Evolutionary conservation across 2,888 invertebrate species (phyloP).

Genomic region (Pediacus dermestoides): DNA sequence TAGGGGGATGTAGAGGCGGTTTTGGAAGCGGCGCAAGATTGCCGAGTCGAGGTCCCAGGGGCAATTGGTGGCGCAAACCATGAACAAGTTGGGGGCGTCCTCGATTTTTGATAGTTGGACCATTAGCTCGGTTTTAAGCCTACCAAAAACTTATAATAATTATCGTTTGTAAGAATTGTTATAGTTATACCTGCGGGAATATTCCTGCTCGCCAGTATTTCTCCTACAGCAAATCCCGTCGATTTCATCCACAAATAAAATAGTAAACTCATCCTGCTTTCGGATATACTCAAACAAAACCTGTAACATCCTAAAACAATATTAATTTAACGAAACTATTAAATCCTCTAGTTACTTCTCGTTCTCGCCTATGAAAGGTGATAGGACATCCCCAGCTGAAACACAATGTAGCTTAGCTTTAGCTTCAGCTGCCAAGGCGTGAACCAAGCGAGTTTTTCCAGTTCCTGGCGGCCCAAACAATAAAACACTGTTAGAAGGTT

Average conservation of each 20-base stretch:
- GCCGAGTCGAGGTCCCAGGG: conserved; percentile 62
- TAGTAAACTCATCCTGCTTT: conserved; percentile 39
- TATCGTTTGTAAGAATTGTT: not conserved
- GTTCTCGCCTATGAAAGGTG: conserved; percentile 56
- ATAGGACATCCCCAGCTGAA: conserved; percentile 54
- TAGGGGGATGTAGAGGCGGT: conserved; percentile 54
- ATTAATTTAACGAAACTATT: conserved; percentile 4
- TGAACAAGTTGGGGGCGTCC: conserved; percentile 40
- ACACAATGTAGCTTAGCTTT: conserved; percentile 52
- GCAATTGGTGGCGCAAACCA: conserved; percentile 59
- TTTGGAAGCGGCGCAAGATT: conserved; percentile 56
- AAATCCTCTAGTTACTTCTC: conserved; percentile 50
- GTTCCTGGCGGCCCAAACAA: conserved; percentile 55
- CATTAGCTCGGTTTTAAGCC: conserved; percentile 57
- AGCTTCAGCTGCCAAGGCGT: conserved; percentile 52
- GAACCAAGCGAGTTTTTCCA: conserved; percentile 50
- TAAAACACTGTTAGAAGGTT: conserved; percentile 53
- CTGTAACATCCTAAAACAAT: conserved; percentile 35
- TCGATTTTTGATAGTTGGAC: conserved; percentile 52
- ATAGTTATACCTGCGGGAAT: conserved; percentile 47
- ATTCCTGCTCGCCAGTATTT: conserved; percentile 51
- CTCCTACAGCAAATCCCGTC: conserved; percentile 56
- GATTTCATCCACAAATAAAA: conserved; percentile 60
- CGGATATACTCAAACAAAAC: conserved; percentile 38
- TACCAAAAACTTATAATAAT: conserved; percentile 18